Percentiles rank a stretch among this genome's conserved stretches.
Conservation (phyloP, 2,113 vertebrate species). For the Bubo bubo region DNA sequence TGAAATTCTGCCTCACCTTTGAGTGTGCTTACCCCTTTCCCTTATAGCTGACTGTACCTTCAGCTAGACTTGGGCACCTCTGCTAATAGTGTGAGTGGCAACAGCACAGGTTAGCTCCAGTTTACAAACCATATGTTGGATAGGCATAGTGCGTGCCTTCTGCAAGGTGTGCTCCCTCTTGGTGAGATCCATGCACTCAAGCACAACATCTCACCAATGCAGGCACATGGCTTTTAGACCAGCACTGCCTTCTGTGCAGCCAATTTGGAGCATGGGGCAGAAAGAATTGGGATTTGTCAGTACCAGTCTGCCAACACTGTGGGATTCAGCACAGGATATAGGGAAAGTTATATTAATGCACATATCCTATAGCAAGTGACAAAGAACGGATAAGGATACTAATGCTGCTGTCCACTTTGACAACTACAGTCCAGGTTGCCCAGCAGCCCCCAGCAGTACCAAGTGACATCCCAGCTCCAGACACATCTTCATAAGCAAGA, state of each 20-base stretch:
- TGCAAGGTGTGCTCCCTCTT: not conserved
- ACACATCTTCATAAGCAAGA: not conserved
- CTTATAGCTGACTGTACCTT: not conserved
- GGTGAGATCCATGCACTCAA: not conserved
- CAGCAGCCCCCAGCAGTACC: not conserved
- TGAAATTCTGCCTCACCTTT: not conserved
- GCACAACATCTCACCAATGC: not conserved
- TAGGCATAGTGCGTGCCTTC: not conserved
- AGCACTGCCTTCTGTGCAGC: not conserved
- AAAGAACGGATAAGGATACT: not conserved
- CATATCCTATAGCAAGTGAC: not conserved
- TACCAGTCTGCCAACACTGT: not conserved
- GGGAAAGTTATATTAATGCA: not conserved
- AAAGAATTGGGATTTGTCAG: not conserved
- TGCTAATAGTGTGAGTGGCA: not conserved
- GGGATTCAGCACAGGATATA: not conserved
- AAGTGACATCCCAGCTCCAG: not conserved
- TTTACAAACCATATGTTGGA: not conserved
- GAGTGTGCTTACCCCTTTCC: not conserved
- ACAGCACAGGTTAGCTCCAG: not conserved
- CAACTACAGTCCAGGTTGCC: not conserved
- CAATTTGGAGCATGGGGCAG: rapidly evolving
- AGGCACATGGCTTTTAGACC: rapidly evolving
- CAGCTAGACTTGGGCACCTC: not conserved
- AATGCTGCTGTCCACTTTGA: not conserved